phyloP scores from a whole-genome alignment of 2,888 invertebrate genomes.

The Archaeoteleia sp. region DNA sequence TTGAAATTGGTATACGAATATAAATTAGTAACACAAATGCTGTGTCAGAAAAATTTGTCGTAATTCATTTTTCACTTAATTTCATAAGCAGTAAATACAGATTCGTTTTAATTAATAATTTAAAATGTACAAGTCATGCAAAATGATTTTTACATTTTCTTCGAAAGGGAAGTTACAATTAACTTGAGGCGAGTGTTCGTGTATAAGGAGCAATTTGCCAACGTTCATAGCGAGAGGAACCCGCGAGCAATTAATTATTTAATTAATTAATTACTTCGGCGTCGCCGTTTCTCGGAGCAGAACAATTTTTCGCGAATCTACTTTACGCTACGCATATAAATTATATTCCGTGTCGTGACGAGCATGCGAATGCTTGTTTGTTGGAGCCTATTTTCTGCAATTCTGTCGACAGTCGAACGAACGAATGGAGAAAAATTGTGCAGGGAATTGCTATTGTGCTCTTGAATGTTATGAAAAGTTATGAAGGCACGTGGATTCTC shows the following conservation, averaged over 20 bases:
- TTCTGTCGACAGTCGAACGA: slow-evolving; percentile 12
- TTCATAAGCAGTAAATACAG: neutral
- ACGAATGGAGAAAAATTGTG: slow-evolving; percentile 8
- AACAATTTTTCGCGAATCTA: slow-evolving; percentile 24
- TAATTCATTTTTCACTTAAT: neutral
- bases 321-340: slow-evolving; percentile 25
- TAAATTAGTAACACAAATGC: too few species aligned
- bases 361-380: slow-evolving; percentile 16
- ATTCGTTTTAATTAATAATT: neutral
- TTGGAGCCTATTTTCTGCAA: slow-evolving; percentile 9
- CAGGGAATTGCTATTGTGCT: neutral
- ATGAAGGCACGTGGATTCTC: slow-evolving; percentile 1
- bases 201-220: slow-evolving; percentile 9
- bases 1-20: too few species aligned
- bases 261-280: slow-evolving; percentile 36
- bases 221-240: slow-evolving; percentile 8
- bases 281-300: slow-evolving; percentile 7
- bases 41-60: neutral
- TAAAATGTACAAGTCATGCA: neutral
- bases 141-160: neutral
- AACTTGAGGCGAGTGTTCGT: neutral
- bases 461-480: slow-evolving; percentile 8
- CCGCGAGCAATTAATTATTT: slow-evolving; percentile 32
- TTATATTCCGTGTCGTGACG: slow-evolving; percentile 23
- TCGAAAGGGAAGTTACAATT: neutral